These are phyloP conservation scores for Stegodyphus dumicola DNA, from an alignment of 1,140 invertebrate species.

Conservation along the genomic window DNA sequence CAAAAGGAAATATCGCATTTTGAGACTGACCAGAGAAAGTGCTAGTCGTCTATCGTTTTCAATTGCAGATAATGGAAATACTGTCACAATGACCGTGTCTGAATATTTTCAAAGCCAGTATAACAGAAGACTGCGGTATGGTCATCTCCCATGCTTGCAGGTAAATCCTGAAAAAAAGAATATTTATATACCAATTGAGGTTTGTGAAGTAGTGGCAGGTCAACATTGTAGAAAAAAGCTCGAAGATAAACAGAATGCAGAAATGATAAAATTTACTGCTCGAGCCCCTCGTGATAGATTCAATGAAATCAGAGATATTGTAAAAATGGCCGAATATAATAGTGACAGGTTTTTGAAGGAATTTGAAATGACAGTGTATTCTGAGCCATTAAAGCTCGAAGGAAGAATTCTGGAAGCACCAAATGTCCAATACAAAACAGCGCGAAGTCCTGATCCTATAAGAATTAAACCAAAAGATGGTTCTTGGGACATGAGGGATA, in stretches of 20 bases:
- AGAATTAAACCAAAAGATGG: constrained; percentile 67
- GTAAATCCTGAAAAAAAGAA: constrained; percentile 63
- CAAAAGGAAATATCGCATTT: constrained; percentile 57
- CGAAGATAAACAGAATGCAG: constrained; percentile 48
- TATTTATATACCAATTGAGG: constrained; percentile 66
- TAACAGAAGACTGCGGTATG: constrained; percentile 54
- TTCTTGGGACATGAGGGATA: constrained; percentile 75
- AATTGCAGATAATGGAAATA: background rate
- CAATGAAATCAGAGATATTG: constrained; percentile 26
- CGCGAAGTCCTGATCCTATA: background rate
- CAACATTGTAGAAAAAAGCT: constrained; percentile 64
- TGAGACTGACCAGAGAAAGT: constrained; percentile 35
- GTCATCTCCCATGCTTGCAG: constrained; percentile 66
- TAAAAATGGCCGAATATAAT: background rate
- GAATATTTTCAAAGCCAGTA: constrained; percentile 38
- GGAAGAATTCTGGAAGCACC: constrained; percentile 63
- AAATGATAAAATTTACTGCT: constrained; percentile 65
- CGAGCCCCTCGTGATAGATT: constrained; percentile 64
- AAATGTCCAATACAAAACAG: constrained; percentile 32
- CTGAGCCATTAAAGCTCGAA: constrained; percentile 49
- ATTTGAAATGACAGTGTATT: constrained; percentile 63
- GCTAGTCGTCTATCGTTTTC: constrained; percentile 51
- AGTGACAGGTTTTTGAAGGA: constrained; percentile 61
- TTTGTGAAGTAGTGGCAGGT: constrained; percentile 65
- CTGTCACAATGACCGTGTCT: background rate